Conservation (phyloP, 92 coral and sea anemone species). For the Palythoa heliodiscus region DNA sequence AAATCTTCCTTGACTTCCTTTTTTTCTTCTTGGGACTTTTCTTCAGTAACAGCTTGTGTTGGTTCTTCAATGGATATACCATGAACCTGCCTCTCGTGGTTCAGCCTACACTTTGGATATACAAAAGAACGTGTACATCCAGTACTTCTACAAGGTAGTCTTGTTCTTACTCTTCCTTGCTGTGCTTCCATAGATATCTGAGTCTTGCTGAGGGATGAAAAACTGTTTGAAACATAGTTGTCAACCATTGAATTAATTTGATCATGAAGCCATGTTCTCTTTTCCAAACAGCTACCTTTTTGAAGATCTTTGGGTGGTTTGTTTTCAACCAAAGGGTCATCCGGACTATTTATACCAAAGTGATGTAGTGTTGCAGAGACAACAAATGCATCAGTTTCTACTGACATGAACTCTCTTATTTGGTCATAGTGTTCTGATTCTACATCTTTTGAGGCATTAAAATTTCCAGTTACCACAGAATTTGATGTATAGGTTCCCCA, state of each 20-base stretch:
- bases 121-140: not conserved
- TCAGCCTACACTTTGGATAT: not conserved
- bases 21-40: constrained; percentile 33
- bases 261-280: not conserved
- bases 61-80: not conserved
- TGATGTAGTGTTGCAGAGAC: constrained; percentile 48
- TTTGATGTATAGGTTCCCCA: no score
- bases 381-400: constrained; percentile 58
- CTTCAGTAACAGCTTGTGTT: not conserved
- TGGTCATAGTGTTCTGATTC: not conserved
- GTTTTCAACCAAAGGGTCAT: not conserved
- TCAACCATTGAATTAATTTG: not conserved
- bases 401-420: constrained; percentile 47
- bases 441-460: not conserved
- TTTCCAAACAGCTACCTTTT: not conserved
- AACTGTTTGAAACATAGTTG: not conserved
- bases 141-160: not conserved
- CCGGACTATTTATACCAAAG: not conserved
- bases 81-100: not conserved
- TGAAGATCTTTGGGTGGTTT: not conserved
- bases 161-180: not conserved
- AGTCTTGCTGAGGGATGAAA: not conserved
- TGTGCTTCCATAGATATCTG: not conserved
- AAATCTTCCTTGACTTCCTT: not conserved
- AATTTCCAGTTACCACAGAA: no score